These are phyloP conservation scores for Seriola rivoliana DNA, from an alignment of 2,113 vertebrate species.

Conservation along the genomic window DNA sequence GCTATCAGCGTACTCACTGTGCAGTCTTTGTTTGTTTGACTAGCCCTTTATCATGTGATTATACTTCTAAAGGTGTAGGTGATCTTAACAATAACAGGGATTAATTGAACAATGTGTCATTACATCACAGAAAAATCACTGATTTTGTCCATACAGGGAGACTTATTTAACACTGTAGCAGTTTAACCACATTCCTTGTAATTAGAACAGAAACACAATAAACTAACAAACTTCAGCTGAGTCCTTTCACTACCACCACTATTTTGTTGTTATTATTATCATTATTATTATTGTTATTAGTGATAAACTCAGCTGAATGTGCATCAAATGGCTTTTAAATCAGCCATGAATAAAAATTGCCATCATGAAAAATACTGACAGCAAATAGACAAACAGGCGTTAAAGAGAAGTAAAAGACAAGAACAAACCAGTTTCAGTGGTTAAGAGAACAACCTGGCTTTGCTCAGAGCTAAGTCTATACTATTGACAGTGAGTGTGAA, in stretches of 20 bases:
- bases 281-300: not conserved
- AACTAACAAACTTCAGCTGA: not conserved
- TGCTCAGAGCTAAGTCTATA: not conserved
- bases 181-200: constrained; percentile 44
- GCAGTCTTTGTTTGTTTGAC: not conserved
- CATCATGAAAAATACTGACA: not conserved
- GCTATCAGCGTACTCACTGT: not conserved
- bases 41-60: not conserved
- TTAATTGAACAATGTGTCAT: not conserved
- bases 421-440: not conserved
- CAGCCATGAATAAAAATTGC: too few species aligned
- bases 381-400: too few species aligned
- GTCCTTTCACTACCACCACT: not conserved
- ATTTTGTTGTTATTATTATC: not conserved
- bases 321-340: not conserved
- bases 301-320: too few species aligned
- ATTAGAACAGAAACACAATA: not conserved
- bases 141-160: not conserved
- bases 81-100: not conserved
- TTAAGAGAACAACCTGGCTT: not conserved
- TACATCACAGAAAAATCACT: not conserved
- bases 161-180: not conserved
- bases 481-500: not conserved
- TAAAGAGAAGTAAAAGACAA: too few species aligned
- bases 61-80: not conserved